Base-by-base conservation (phyloP, 2,888 invertebrate genomes). In the Tiliacea citrago region DNA sequence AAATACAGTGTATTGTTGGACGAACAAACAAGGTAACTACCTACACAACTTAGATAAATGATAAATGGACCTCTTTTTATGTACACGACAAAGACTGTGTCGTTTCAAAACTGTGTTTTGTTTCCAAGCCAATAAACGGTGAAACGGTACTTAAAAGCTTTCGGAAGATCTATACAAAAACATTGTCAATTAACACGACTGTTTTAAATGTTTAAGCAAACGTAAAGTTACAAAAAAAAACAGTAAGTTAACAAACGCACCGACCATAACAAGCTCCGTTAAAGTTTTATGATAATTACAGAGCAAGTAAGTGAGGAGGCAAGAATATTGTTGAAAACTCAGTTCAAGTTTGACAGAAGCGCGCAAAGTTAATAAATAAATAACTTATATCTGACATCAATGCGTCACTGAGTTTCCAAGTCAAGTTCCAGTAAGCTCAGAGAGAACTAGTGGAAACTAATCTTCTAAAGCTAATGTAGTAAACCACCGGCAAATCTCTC, bases 401-500 rank as follows among this genome's bases (percentile, higher is more conserved):
- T 76, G 75, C 77, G 66, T 84, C 77, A 81, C 83, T 70, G 65
- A 85, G 75, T 81, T 85, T 73, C 63, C 67, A 81, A 86, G 72
- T 79, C 74, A 68, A 76, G 67, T 79, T 76, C 57, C 67, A 77
- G 77, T 83, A 79, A 86, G 73, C 75, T 73, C 58, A 24, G 73
- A 60, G 79, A 81, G 78, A 83, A 83, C 81, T 79, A 82, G 75
- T 73, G 49, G 70, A 75, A 87, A 84, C 87, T 85, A 85, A 90
- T 86, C 87, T 88, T 83, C 82, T 74, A 73, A 81, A 85, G 82
- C 82, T 81, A 79, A 75, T 80, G 84, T 84, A 86, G 87, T 87
- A 87, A 90, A 86, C 89, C 87, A 80, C 83, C 74, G 83, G 84
- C 87, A 88, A 90, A 89, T 90, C 90, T 90, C 88, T 88, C 89